Percentiles rank a stretch among this genome's conserved stretches.
phyloP scores from a whole-genome alignment of 2,888 invertebrate genomes.

The Patella depressa region DNA sequence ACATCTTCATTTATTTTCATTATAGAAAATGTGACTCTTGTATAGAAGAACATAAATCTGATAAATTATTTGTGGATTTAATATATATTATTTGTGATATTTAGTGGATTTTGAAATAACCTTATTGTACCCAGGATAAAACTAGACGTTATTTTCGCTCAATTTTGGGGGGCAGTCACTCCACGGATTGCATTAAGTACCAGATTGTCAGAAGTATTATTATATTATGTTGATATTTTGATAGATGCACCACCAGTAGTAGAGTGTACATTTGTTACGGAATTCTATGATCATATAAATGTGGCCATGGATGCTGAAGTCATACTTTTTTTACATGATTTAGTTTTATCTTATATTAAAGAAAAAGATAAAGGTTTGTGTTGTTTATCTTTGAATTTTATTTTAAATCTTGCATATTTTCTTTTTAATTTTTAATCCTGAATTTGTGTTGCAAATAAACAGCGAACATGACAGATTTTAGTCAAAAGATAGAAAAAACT shows the following conservation, averaged over 20 bases:
- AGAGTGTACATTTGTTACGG: slow-evolving; percentile 96
- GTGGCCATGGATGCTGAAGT: slow-evolving; percentile 97
- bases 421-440: not conserved
- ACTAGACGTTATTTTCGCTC: too few relatives aligned
- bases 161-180: too few relatives aligned
- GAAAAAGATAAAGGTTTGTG: slow-evolving; percentile 84
- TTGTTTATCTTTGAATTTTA: not conserved
- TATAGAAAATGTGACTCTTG: too few relatives aligned
- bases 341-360: slow-evolving; percentile 94
- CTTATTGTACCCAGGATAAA: too few relatives aligned
- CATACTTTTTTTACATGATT: slow-evolving; percentile 96
- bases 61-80: too few relatives aligned
- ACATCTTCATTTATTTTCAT: too few relatives aligned
- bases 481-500: not conserved
- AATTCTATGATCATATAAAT: slow-evolving; percentile 98
- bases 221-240: too few relatives aligned
- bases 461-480: not conserved
- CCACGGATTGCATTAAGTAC: too few relatives aligned
- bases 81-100: too few relatives aligned
- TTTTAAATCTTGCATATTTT: not conserved
- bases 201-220: too few relatives aligned
- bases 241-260: slow-evolving; percentile 83
- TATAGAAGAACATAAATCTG: too few relatives aligned
- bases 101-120: too few relatives aligned
- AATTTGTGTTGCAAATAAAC: slow-evolving; percentile 12